phyloP scores from a whole-genome alignment of 1,140 invertebrate genomes.

The Colletes latitarsis region DNA sequence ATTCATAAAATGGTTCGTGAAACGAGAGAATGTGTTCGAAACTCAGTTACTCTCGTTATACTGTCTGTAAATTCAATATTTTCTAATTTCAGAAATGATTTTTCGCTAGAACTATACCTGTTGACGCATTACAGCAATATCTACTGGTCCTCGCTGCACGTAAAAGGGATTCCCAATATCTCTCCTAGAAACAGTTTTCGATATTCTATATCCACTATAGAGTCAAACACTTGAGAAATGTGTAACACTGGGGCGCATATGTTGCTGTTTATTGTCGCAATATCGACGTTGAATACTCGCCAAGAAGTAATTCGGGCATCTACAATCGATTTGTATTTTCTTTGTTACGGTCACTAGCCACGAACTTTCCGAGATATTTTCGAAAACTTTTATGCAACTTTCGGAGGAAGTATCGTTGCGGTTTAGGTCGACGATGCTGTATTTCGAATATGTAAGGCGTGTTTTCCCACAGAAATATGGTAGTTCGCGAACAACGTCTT shows the following conservation, averaged over 20 bases:
- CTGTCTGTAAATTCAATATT: too few relatives aligned
- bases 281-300: slow-evolving; percentile 34
- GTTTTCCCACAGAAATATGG: neutral
- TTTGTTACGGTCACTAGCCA: neutral
- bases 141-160: too few relatives aligned
- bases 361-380: slow-evolving; percentile 12
- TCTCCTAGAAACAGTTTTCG: neutral
- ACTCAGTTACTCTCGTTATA: neutral
- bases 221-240: slow-evolving; percentile 16
- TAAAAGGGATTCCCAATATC: neutral
- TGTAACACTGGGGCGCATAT: slow-evolving; percentile 20
- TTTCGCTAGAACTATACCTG: too few relatives aligned
- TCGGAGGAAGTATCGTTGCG: neutral
- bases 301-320: slow-evolving; percentile 18
- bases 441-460: neutral
- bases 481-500: neutral
- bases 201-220: neutral
- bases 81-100: too few relatives aligned
- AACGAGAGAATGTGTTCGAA: neutral
- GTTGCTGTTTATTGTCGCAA: slow-evolving; percentile 36
- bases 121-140: too few relatives aligned
- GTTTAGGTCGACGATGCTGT: neutral
- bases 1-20: too few relatives aligned
- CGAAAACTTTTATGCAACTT: slow-evolving; percentile 14
- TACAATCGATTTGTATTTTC: slow-evolving; percentile 29